Conservation (phyloP, 2,797 vertebrate genomes). For the Pseudomugil gertrudae region DNA sequence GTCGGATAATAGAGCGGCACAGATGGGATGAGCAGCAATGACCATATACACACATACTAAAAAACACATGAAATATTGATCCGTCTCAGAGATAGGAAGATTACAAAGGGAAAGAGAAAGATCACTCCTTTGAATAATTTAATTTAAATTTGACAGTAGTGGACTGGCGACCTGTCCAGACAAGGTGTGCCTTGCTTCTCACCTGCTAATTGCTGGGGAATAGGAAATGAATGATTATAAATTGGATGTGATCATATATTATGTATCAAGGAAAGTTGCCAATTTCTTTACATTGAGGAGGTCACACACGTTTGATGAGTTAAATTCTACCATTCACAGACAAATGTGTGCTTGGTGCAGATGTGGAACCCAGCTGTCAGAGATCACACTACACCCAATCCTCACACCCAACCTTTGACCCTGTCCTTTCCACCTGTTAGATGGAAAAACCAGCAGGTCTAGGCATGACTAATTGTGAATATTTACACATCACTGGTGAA, state of each 20-base stretch:
- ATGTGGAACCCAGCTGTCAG: conserved; percentile 51
- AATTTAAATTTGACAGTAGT: background rate
- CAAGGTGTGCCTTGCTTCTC: too few relatives aligned
- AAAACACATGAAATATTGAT: too few relatives aligned
- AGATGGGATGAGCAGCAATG: too few relatives aligned
- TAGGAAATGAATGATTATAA: too few relatives aligned
- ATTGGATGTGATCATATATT: background rate
- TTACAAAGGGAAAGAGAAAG: too few relatives aligned
- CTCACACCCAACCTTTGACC: conserved; percentile 44
- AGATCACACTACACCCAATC: conserved; percentile 49
- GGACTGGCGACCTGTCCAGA: too few relatives aligned
- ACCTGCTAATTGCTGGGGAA: too few relatives aligned
- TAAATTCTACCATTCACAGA: conserved; percentile 6
- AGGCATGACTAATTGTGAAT: conserved; percentile 26
- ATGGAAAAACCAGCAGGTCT: conserved; percentile 58
- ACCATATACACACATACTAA: background rate
- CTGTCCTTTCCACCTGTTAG: conserved; percentile 49
- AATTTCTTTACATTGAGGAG: too few relatives aligned
- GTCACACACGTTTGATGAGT: conserved; percentile 21
- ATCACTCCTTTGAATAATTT: too few relatives aligned
- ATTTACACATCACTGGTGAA: conserved; percentile 7
- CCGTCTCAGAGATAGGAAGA: too few relatives aligned
- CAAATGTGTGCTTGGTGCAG: conserved; percentile 11
- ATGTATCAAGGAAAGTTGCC: background rate
- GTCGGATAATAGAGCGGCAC: too few relatives aligned